Base-by-base conservation (phyloP, 2,888 invertebrate genomes). In the Polyommatus icarus region DNA sequence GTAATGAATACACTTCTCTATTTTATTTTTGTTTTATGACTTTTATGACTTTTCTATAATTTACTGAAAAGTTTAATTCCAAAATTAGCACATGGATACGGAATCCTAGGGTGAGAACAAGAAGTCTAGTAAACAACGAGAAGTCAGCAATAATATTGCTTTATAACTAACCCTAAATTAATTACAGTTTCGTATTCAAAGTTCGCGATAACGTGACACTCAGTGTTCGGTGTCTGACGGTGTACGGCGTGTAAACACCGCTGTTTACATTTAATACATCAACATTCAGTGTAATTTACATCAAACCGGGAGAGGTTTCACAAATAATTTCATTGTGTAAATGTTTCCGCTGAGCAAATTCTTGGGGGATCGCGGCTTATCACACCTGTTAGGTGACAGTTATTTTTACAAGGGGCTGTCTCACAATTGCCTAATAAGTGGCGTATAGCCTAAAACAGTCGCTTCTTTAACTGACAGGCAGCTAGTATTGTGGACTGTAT, bases 181-280 rank as follows among this genome's bases (percentile, higher is more conserved):
- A 67, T 67, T 32, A 67, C 24, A 32, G 15, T 29, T 61, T 12
- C 67, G 29, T 29, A 32, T 6, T 29, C 15, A 29, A 67, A 67
- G 24, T 67, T 67, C 29, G 29, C 29, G 67, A 20, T 61, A 61
- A 32, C 67, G 32, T 15, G 67, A 67, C 67, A 24, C 15, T 67
- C 15, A 1, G 61, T 59, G 59, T n/a, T 61, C 61, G 24, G 36
- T 46, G 3, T 12, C 46, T 46, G 46, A 46, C 46, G 46, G 46
- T 72, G 15, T 40, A 72, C 72, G 40, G n/a, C 8, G 40, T 36
- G 40, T 40, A 72, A 72, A 72, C 72, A 72, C 20, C 12, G 8
- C 3, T 72, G 72, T 72, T 72, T 72, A 72, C 72, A 72, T 72
- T 72, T 72, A 72, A 72, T 72, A 72, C 72, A 72, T 72, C 72